Evolutionary conservation across 2,797 vertebrate genomes (phyloP).

Genomic region (Ptychobarbus kaznakovi): DNA sequence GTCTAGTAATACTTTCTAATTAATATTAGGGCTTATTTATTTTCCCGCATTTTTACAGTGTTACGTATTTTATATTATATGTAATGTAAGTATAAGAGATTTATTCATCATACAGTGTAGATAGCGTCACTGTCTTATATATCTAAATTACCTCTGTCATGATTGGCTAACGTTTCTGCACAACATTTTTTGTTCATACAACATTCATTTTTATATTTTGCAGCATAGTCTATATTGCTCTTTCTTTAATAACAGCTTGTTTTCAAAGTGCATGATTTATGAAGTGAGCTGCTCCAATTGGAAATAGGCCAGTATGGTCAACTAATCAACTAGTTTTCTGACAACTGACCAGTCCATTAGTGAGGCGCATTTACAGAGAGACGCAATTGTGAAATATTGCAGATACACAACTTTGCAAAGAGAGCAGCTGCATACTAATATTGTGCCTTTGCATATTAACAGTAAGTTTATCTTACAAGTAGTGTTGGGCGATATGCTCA

Average conservation of each 20-base stretch:
- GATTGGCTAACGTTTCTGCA: not conserved
- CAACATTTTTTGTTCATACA: not conserved
- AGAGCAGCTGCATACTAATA: not conserved
- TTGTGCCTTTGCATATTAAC: too few species aligned
- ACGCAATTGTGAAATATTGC: not conserved
- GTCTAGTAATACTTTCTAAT: too few species aligned
- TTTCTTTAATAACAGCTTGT: not conserved
- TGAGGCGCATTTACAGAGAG: not conserved
- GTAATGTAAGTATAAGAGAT: too few species aligned
- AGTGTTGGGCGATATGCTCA: too few species aligned
- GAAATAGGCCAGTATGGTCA: not conserved
- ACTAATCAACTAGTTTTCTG: not conserved
- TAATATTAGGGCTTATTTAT: too few species aligned
- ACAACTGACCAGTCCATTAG: too few species aligned
- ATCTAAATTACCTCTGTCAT: not conserved
- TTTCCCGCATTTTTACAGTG: too few species aligned
- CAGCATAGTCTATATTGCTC: not conserved
- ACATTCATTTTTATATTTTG: not conserved
- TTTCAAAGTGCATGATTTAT: not conserved
- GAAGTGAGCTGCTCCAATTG: not conserved
- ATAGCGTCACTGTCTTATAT: too few species aligned
- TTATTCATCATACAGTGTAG: too few species aligned
- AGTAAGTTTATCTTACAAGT: too few species aligned
- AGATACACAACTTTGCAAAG: not conserved
- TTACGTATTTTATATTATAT: too few species aligned